Base-by-base conservation (phyloP, 30 jellyfish, hydroid and myxozoan species). In the Chrysaora quinquecirrha region DNA sequence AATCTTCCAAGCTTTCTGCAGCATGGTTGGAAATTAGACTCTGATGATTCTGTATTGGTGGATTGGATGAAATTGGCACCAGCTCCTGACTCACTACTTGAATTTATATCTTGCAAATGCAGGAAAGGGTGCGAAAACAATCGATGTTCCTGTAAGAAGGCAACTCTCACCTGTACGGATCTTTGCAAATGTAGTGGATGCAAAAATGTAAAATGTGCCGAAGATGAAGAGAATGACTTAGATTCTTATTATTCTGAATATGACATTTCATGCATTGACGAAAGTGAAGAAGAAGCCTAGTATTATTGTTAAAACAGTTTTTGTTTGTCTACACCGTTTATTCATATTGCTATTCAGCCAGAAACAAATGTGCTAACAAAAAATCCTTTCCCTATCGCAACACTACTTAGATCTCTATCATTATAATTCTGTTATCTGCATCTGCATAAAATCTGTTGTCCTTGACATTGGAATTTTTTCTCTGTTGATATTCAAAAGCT, bases 151-250 rank as follows among this genome's bases (percentile, higher is more conserved):
- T 83, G 94, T 27, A 9, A 22, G 48, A 83, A 72, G 66, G 84
- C 94, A 27, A 30, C 85, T 18, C 30, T 71, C 19, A 70, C 69
- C 33, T 71, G 94, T 60, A 64, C 89, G 16, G 94, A 83, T 34
- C 73, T 73, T 43, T 83, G 88, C 76, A 73, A 73, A 31, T 83
- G 88, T 83, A 73, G 25, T 30, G 80, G 71, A 56, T 83, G 94
- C 84, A 75, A 72, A 25, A 83, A 83, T 75, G 30, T 4, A 27
- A 18, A 25, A 22, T 2, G 11, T 34, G 25, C 28, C 33, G 34
- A 28, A 2, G 80, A 82, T 12, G 32, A 38, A 73, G 89, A 6
- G 48, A 90, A 43, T 19, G 92, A 48, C 21, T 29, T 16, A 21
- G 89, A 77, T 50, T 7, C 63, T 14, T 79, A 79, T 72, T 76